These are phyloP conservation scores for Misgurnus mizolepis DNA, from an alignment of 2,113 vertebrate species.

Conservation along the genomic window DNA sequence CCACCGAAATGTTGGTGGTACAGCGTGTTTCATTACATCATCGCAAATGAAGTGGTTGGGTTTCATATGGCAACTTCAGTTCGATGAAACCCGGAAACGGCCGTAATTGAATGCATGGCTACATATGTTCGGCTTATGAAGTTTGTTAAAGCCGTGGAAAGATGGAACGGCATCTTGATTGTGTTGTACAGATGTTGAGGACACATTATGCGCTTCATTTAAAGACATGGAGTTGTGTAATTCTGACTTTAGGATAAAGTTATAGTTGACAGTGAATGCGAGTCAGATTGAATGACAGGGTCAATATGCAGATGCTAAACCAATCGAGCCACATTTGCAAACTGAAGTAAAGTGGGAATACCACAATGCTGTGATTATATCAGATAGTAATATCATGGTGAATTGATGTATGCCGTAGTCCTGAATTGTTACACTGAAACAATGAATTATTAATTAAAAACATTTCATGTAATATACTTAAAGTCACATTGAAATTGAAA, in stretches of 20 bases:
- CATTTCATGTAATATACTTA: too few species aligned
- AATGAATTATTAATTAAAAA: too few species aligned
- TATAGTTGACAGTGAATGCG: slow-evolving; percentile 32
- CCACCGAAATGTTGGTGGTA: slow-evolving; percentile 61
- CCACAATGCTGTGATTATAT: too few species aligned
- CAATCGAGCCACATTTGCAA: too few species aligned
- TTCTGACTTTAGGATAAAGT: slow-evolving; percentile 30
- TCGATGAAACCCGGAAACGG: slow-evolving; percentile 42
- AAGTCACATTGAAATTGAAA: too few species aligned
- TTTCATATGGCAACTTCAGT: slow-evolving; percentile 41
- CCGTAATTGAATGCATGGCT: slow-evolving; percentile 48
- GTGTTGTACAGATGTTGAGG: slow-evolving; percentile 52
- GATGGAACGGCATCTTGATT: slow-evolving; percentile 57
- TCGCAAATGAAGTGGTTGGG: slow-evolving; percentile 29
- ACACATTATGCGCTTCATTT: slow-evolving; percentile 40
- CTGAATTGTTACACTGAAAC: too few species aligned
- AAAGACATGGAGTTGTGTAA: slow-evolving; percentile 44
- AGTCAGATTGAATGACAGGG: slow-evolving; percentile 36
- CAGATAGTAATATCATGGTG: too few species aligned
- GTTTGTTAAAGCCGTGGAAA: slow-evolving; percentile 22
- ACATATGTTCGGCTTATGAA: slow-evolving; percentile 53
- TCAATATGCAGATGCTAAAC: neutral
- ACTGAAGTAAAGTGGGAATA: too few species aligned
- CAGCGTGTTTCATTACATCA: slow-evolving; percentile 30
- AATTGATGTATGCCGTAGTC: too few species aligned